Evolutionary conservation across 2,888 invertebrate species (phyloP), one percentile per base, ranked within the genome.

Genomic region (Tuta absoluta): DNA sequence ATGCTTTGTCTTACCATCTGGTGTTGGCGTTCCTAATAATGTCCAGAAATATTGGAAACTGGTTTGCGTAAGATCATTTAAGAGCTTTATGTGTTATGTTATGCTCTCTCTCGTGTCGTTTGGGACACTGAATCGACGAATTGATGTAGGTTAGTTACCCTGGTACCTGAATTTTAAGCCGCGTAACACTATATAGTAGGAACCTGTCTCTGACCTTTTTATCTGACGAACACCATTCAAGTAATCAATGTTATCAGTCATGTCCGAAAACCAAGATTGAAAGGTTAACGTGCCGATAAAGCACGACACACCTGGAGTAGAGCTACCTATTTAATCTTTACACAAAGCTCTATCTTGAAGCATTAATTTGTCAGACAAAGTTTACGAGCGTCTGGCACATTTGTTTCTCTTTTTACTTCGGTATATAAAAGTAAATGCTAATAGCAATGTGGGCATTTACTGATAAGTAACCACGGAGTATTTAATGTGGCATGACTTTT

Each of bases 1-100:
- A 70, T 68, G 70, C 65, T 66, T 70, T 70, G 70, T 70, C 68
- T 70, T 70, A 67, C 65, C 70, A 70, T 63, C 63, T 65, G 62
- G 61, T 66, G 57, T 62, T 67, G 67, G 67, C 63, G 53, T 61
- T 63, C 65, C 63, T 63, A 65, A 53, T 66, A 66, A 51, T 33
- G 53, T 14, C 12, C 37, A 61, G 60, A 60, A 59, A 63, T 24
- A 33, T 49, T 48, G 33, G 49, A 33, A 61, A 61, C 53, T 45
- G 62, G 62, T 62, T 62, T 62, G 37, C 17, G 61, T 60, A 53
- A 24, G 11, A 51, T 51, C 12, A 7, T 49, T 21, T 3, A 49
- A 49, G 48, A 17, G 12, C 11, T 10, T 12, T 11, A 23, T 11
- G 21, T 51, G n/a, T n/a, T n/a, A n/a, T n/a, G n/a, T n/a, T n/a